Evolutionary conservation across 2,888 invertebrate species (phyloP).

Genomic region (Steinernema scapterisci): DNA sequence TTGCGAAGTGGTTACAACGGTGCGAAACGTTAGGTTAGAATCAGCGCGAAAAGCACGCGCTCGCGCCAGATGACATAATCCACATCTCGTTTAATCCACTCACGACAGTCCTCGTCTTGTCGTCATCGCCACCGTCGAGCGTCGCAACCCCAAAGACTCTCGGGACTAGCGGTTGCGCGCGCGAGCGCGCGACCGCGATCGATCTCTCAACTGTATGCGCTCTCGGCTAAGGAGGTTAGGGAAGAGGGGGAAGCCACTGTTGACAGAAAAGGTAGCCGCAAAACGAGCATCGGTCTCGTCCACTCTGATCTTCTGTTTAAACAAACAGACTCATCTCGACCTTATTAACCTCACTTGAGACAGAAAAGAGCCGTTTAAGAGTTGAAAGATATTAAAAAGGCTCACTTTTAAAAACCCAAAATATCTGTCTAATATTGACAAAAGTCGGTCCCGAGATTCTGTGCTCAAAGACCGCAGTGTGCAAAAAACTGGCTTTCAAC

Average conservation of each 20-base stretch:
- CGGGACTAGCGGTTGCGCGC: no score
- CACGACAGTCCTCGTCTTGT: slow-evolving; percentile 14
- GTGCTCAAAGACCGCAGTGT: background rate
- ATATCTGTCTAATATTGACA: no score
- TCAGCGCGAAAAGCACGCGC: slow-evolving; percentile 12
- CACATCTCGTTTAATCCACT: slow-evolving; percentile 31
- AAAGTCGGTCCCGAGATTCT: no score
- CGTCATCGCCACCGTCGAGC: slow-evolving; percentile 7
- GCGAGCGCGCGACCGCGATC: slow-evolving; percentile 9
- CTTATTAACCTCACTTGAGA: background rate
- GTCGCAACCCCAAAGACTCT: background rate
- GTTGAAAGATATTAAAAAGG: no score
- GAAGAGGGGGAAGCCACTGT: background rate
- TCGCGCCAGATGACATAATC: slow-evolving; percentile 25
- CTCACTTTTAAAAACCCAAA: background rate
- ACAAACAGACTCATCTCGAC: slow-evolving; percentile 18
- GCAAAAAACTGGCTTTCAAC: background rate
- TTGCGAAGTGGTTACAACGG: background rate
- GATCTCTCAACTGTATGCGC: slow-evolving; percentile 16
- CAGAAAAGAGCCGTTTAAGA: no score
- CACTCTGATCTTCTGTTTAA: background rate
- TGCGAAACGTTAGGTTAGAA: background rate
- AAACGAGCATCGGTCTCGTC: no score
- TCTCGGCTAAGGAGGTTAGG: background rate
- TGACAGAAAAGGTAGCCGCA: background rate